Conservation (phyloP, 2,113 vertebrate species). For the Paedocypris sp. region DNA sequence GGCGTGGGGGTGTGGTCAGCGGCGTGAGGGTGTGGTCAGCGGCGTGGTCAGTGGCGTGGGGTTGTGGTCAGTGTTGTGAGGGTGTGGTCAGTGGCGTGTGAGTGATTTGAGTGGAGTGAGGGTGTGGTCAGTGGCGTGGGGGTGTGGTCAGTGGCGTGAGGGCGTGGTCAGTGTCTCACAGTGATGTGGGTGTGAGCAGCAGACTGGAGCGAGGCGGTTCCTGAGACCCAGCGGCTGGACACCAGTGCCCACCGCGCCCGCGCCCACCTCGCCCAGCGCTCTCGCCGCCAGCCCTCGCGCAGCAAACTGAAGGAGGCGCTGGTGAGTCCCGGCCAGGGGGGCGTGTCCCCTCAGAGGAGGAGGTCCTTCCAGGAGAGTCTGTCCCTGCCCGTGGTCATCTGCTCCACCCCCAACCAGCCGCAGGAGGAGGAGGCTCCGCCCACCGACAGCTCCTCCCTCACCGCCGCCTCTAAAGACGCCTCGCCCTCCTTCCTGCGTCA, state of each 20-base stretch:
- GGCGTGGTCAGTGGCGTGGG: no score
- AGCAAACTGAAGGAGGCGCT: slow-evolving; percentile 71
- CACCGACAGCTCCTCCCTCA: slow-evolving; percentile 46
- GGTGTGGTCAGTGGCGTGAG: no score
- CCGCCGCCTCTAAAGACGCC: slow-evolving; percentile 55
- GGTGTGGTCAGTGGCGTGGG: no score
- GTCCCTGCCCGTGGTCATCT: slow-evolving; percentile 45
- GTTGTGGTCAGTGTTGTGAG: no score
- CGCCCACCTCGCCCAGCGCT: slow-evolving; percentile 75
- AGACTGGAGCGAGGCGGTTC: slow-evolving; percentile 71
- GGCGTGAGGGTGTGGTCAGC: no score
- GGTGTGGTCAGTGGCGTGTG: no score
- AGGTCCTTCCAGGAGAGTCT: slow-evolving; percentile 64
- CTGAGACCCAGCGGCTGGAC: slow-evolving; percentile 75
- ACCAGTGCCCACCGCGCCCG: slow-evolving; percentile 78
- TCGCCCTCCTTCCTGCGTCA: slow-evolving; percentile 64
- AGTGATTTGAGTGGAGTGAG: no score
- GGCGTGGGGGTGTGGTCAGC: no score
- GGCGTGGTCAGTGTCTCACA: not conserved
- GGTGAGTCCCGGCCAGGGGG: no score
- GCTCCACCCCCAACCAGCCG: slow-evolving; percentile 42
- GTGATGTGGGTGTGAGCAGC: slow-evolving; percentile 30
- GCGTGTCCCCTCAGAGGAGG: slow-evolving; percentile 37
- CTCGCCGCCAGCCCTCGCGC: slow-evolving; percentile 75
- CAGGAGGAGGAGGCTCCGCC: slow-evolving; percentile 45